Conservation (phyloP, 2,113 vertebrate genomes). For the Himantopus leucocephalus region DNA sequence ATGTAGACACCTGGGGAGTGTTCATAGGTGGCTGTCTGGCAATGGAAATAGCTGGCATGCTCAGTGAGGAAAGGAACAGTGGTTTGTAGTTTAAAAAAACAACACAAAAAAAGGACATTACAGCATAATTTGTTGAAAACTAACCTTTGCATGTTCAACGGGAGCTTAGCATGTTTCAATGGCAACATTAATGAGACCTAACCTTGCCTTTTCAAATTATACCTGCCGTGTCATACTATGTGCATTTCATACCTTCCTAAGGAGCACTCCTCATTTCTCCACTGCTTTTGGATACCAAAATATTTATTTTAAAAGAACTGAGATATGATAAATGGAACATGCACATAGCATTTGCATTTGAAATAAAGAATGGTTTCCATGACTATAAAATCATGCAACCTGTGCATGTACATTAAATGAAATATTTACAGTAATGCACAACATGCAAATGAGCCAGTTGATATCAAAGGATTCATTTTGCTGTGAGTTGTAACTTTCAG, state of each 20-base stretch:
- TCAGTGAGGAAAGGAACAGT: neutral
- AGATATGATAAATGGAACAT: rapidly evolving
- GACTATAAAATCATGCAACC: neutral
- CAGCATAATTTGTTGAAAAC: neutral
- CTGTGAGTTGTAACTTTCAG: neutral
- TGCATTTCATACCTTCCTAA: neutral
- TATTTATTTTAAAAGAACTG: neutral
- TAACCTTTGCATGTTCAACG: neutral
- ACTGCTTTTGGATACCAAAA: neutral
- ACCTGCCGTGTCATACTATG: neutral
- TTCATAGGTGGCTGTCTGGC: neutral
- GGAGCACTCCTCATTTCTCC: neutral
- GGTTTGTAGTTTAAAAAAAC: neutral
- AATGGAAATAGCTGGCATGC: neutral
- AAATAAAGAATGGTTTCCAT: neutral
- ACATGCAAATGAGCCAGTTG: neutral
- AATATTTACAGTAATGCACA: neutral
- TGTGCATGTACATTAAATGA: neutral
- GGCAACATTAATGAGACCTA: neutral
- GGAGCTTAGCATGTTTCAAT: neutral
- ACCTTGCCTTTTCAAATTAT: neutral
- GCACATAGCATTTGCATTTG: neutral
- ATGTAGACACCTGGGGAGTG: neutral
- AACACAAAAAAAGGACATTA: neutral
- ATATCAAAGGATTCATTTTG: neutral